Base-by-base conservation (phyloP, 2,113 vertebrate species). In the Choloepus hoffmanni region DNA sequence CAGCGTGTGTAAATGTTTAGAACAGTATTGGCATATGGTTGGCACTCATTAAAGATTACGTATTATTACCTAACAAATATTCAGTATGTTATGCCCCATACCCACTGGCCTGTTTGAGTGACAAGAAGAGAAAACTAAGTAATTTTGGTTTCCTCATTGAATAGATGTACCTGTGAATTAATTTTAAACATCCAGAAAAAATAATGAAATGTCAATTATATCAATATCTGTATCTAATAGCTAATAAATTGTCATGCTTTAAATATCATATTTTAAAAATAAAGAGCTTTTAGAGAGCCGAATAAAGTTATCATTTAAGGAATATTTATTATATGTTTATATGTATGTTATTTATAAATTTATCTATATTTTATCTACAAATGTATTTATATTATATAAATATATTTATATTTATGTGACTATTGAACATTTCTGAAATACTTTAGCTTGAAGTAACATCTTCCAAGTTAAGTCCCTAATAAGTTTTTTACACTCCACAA, bases 101-200 rank as follows among this genome's bases (percentile, higher is more conserved):
- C 3, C 45, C 67, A 94, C 4, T 76, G 50, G 65, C 60, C 23
- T 84, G 36, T 30, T 53, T 8, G n/a, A 65, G 28, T 40, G 89
- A 77, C 26, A 2, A 85, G 28, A 91, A 55, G 45, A 48, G 73
- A 50, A 93, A 86, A 93, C 1, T 33, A 67, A 48, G 28, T 33
- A 62, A 84, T 58, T 96, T 33, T 78, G 23, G 15, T 45, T 76
- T 95, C 21, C 33, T 55, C 67, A 18, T 58, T 90, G n/a, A 94
- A 77, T 40, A 84, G 4, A 43, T 84, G 4, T 63, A 82, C 36
- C 60, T 85, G 60, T 10, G 11, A 84, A 88, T 94, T 85, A 87
- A 93, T 48, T 60, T 60, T 62, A 13, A 90, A 89, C 93, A 84
- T 84, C 81, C 87, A 67, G 33, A 36, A 95, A 92, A 96, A 95